Evolutionary conservation across 1,140 invertebrate species (phyloP).

Genomic region (Meteorus sp.): DNA sequence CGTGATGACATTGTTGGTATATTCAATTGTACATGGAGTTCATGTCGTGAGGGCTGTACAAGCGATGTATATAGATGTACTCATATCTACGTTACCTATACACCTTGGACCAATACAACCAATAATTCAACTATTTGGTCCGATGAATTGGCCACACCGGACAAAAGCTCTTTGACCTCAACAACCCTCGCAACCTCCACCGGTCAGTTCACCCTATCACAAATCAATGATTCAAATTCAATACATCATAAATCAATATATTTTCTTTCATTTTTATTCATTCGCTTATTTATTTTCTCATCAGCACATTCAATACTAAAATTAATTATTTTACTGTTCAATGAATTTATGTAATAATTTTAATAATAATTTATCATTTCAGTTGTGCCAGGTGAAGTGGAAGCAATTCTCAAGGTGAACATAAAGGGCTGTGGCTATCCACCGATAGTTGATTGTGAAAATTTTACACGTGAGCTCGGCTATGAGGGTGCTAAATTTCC

Average conservation of each 20-base stretch:
- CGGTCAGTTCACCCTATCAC: too few relatives aligned
- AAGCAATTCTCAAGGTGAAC: conserved; percentile 75
- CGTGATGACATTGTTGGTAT: conserved; percentile 76
- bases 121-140: neutral
- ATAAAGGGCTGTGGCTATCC: conserved; percentile 90
- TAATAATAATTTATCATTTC: conserved; percentile 28
- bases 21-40: conserved; percentile 84
- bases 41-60: conserved; percentile 85
- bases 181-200: neutral
- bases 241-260: neutral
- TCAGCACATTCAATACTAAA: neutral
- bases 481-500: conserved; percentile 76
- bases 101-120: conserved; percentile 49
- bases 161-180: conserved; percentile 14
- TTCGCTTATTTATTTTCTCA: neutral
- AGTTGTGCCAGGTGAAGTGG: conserved; percentile 51
- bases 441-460: conserved; percentile 79
- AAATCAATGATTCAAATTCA: too few relatives aligned
- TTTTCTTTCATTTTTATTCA: neutral
- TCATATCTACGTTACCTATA: conserved; percentile 82
- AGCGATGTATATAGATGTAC: conserved; percentile 84
- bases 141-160: neutral
- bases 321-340: neutral
- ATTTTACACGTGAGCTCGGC: conserved; percentile 77
- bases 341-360: too few relatives aligned